These are phyloP conservation scores for Abrostola triplasia DNA, from an alignment of 2,888 invertebrate genomes.

Conservation along the genomic window DNA sequence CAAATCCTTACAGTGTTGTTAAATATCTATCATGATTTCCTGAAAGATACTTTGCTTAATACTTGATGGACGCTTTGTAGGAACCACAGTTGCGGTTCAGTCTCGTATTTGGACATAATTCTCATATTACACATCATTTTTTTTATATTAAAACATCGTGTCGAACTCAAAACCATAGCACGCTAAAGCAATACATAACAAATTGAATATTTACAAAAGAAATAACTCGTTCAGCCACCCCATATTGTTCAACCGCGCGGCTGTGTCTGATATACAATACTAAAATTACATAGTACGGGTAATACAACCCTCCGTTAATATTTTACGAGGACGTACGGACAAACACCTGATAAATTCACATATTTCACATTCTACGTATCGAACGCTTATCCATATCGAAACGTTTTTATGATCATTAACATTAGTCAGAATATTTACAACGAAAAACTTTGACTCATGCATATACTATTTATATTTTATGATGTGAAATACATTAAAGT, in stretches of 20 bases:
- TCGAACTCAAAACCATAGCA: background rate
- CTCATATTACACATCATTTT: no score
- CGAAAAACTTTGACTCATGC: slow-evolving; percentile 37
- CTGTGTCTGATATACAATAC: background rate
- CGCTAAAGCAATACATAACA: background rate
- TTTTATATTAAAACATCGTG: background rate
- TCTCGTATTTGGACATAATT: no score
- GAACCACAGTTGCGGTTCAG: no score
- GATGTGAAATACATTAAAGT: slow-evolving; percentile 4
- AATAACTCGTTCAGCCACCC: slow-evolving; percentile 3
- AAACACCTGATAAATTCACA: slow-evolving; percentile 3
- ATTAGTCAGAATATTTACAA: slow-evolving; percentile 20
- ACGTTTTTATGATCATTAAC: slow-evolving; percentile 40
- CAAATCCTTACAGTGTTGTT: no score
- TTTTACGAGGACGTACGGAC: background rate
- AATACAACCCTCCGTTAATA: background rate
- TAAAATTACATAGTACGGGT: slow-evolving; percentile 2
- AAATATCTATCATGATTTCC: no score
- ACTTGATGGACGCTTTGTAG: no score
- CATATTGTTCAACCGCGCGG: background rate
- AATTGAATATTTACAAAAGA: slow-evolving; percentile 4
- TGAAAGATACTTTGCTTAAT: no score
- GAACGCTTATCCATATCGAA: slow-evolving; percentile 15
- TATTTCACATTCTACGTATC: background rate
- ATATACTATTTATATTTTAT: slow-evolving; percentile 19